Evolutionary conservation across 2,113 vertebrate genomes (phyloP), one percentile per base, ranked within the genome.

Genomic region (Tonatia bakeri): DNA sequence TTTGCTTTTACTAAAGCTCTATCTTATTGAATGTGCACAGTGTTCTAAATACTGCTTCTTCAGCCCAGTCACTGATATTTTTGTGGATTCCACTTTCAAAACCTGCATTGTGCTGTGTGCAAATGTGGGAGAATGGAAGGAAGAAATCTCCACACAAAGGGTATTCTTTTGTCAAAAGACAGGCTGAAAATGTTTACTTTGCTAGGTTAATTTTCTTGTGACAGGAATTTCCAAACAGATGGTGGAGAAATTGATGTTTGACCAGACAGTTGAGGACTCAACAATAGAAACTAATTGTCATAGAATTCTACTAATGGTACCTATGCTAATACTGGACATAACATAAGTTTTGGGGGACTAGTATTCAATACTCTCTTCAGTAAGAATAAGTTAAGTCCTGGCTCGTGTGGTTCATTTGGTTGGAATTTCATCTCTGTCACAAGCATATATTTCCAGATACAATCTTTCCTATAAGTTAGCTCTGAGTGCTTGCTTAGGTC

Each of bases 1-100:
- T 96, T 93, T 97, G 54, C 91, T 82, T 91, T 97, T 79, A 95
- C 69, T 97, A 96, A 97, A 64, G 4, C 14, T 95, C 85, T 87
- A 70, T 77, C 50, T 36, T 47, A 8, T 43, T 8, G 59, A 95
- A 82, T 67, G 47, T 0, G 0, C 38, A 91, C 86, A 64, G 8
- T 47, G 5, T 4, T 45, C 8, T 45, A 38, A 64, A 33, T 26
- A 54, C 15, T 33, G 47, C 80, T 93, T 84, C 95, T 95, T 93
- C n/a, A 61, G 77, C 50, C 15, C 3, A 54, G 52, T 50, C 50
- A 20, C 90, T 84, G 4, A 5, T 54, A 85, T 65, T 59, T 96
- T 75, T 28, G 50, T 87, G 47, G 70, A 61, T 40, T 73, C 1
- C 28, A 28, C 87, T 96, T 94, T 87, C 40, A 56, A 97, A 96